Evolutionary conservation across 1,140 invertebrate species (phyloP), one percentile per base, ranked within the genome.

Genomic region (Brachionus asplanchnoidis): DNA sequence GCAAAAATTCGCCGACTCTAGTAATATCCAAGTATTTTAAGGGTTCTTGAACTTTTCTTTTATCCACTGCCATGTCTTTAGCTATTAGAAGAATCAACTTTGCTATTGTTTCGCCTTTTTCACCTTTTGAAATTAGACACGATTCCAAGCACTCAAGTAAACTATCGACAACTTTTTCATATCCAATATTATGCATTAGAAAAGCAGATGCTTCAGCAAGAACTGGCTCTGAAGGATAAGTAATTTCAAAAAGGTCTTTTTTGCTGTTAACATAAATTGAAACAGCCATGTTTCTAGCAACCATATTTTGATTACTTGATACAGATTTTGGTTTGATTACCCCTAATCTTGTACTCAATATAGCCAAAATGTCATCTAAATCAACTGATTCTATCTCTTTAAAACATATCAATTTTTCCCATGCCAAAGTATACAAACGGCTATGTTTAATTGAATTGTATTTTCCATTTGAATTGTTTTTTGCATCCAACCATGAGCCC

Each of bases 71-170:
- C 26, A 26, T 23, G 6, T 68, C 65, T 73, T 42, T 73, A 6
- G n/a, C 32, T 14, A 3, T 17, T 42, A 73, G 1, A 8, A 44
- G 20, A 73, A 73, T 73, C 14, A 44, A n/a, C 11, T 73, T 73
- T 40, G 68, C 68, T 42, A 73, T 73, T 17, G 23, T 73, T 42
- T 70, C 28, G 26, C 68, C 68, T 73, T 73, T 73, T 42, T 73
- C 68, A n/a, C 32, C 68, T 42, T 73, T n/a, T 3, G 68, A 73
- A 20, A 73, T 73, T 5, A 73, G 20, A 42, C 2, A 14, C 5
- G 68, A 73, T 0, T 44, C 40, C 12, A 73, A n/a, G n/a, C 32
- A 40, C 2, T 73, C 14, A 3, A 73, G 1, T 42, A 73, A 73
- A 42, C 12, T 14, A n/a, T 42, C 0, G 32, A 73, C 12, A 42